phyloP scores from a whole-genome alignment of 2,797 vertebrate genomes.

The Mus spretus region DNA sequence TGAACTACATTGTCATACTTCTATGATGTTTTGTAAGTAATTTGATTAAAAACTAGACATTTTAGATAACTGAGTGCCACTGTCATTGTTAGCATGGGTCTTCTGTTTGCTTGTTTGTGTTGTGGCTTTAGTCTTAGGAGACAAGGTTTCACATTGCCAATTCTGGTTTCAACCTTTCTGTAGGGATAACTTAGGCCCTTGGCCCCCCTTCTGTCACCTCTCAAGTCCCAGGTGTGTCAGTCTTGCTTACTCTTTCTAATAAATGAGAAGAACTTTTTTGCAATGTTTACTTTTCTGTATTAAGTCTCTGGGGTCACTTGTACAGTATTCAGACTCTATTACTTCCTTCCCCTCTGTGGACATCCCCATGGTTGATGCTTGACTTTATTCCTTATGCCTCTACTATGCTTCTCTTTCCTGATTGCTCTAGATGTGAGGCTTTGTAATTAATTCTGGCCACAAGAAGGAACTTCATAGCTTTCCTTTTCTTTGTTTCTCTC shows the following conservation, averaged over 20 bases:
- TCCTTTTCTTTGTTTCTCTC: neutral
- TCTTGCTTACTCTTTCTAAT: neutral
- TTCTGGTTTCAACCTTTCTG: neutral
- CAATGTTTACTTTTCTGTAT: neutral
- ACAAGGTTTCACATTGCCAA: neutral
- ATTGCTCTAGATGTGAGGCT: neutral
- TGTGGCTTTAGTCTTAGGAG: neutral
- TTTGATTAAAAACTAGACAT: neutral
- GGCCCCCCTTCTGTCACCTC: neutral
- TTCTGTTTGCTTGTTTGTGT: neutral
- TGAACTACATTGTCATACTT: slow-evolving; percentile 22
- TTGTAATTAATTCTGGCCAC: neutral
- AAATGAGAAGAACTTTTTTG: neutral
- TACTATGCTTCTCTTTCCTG: neutral
- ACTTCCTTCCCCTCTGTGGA: neutral
- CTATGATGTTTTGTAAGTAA: neutral
- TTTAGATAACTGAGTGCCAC: neutral
- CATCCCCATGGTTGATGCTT: rapidly evolving
- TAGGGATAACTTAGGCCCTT: neutral
- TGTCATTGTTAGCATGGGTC: neutral
- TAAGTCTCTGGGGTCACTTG: neutral
- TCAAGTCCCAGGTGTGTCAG: neutral
- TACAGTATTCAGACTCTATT: neutral
- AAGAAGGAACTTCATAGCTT: neutral
- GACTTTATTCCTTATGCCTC: no score